Percentiles rank a stretch among this genome's conserved stretches.
Evolutionary conservation across 1,140 invertebrate species (phyloP).

Genomic region (Antheraea mylitta): DNA sequence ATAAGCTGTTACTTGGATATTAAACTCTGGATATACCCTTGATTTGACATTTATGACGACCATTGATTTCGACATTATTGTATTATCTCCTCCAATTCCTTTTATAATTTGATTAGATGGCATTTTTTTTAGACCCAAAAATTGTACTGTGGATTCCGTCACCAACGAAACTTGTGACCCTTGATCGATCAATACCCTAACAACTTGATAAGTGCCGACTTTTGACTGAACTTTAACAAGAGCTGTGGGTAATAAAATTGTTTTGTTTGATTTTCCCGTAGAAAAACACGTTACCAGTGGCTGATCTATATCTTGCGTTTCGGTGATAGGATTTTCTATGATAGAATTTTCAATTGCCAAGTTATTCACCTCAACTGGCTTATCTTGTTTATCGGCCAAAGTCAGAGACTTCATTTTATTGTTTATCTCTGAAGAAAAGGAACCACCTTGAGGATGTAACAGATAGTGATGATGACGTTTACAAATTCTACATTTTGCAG

Average conservation of each 20-base stretch:
- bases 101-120: neutral
- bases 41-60: neutral
- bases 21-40: neutral
- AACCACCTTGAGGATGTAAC: too few relatives aligned
- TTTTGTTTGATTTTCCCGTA: too few relatives aligned
- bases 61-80: neutral
- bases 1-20: neutral
- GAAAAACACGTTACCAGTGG: too few relatives aligned
- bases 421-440: too few relatives aligned
- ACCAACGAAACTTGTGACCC: neutral
- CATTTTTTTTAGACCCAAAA: neutral
- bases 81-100: neutral
- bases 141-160: neutral
- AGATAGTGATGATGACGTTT: too few relatives aligned
- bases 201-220: neutral
- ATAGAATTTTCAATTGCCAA: too few relatives aligned
- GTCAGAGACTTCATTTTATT: too few relatives aligned
- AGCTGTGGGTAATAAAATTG: constrained; percentile 7
- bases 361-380: too few relatives aligned
- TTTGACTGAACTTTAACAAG: neutral
- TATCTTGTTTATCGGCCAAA: too few relatives aligned
- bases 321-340: too few relatives aligned
- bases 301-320: too few relatives aligned
- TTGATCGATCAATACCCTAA: neutral
- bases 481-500: too few relatives aligned